Percentiles rank a stretch among this genome's conserved stretches.
phyloP scores from a whole-genome alignment of 2,888 invertebrate species.

The Zele albiditarsus region DNA sequence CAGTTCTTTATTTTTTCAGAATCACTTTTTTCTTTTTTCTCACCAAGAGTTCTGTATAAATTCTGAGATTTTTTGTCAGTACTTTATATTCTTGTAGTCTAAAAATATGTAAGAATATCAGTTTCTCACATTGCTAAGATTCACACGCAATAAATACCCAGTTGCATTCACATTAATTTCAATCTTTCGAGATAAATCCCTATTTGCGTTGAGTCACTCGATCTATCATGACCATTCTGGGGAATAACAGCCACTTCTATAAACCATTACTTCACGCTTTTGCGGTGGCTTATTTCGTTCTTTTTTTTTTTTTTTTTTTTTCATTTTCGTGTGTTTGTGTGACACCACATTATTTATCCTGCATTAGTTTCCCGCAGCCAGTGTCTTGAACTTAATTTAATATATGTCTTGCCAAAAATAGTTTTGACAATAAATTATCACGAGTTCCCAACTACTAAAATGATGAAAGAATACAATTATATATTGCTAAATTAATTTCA shows the following conservation, averaged over 20 bases:
- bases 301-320: not conserved
- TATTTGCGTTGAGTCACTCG: constrained; percentile 31
- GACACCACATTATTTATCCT: constrained; percentile 30
- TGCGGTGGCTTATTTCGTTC: not conserved
- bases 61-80: too few relatives aligned
- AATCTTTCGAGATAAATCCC: constrained; percentile 33
- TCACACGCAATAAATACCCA: constrained; percentile 29
- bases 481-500: not conserved
- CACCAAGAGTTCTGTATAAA: not conserved
- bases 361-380: constrained; percentile 9
- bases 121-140: not conserved
- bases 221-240: constrained; percentile 41
- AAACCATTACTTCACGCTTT: constrained; percentile 31
- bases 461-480: not conserved
- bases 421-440: constrained; percentile 24
- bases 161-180: constrained; percentile 32
- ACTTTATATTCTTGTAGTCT: not conserved
- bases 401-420: constrained; percentile 16
- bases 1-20: not conserved
- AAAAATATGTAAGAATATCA: not conserved
- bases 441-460: not conserved
- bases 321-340: constrained; percentile 19
- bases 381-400: constrained; percentile 1
- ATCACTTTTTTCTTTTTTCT: not conserved
- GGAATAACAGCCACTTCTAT: constrained; percentile 20